A percentile compares a stretch with the other conserved stretches of the same genome.
Evolutionary conservation across 2,888 invertebrate species (phyloP).

Genomic region (Eremobia ochroleuca): DNA sequence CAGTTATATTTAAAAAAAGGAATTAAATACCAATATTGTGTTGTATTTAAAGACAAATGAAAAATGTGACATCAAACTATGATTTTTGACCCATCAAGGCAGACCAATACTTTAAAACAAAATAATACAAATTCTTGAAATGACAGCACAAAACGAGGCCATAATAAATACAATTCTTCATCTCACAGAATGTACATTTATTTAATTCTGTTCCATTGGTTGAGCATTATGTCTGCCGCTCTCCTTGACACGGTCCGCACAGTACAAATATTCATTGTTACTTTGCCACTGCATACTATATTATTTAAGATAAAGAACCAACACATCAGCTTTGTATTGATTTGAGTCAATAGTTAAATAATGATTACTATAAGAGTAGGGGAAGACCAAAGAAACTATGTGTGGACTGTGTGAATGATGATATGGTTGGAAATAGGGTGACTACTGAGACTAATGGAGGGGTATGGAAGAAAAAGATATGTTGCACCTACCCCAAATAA

Average conservation of each 20-base stretch:
- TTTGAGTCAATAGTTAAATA: neutral
- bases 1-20: too few species aligned
- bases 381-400: neutral
- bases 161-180: conserved; percentile 26
- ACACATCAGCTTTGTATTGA: conserved; percentile 25
- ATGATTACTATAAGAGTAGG: neutral
- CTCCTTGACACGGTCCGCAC: conserved; percentile 77
- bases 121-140: conserved; percentile 1
- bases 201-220: conserved; percentile 72
- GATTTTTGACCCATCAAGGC: neutral
- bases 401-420: neutral
- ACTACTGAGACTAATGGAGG: neutral
- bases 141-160: conserved; percentile 8
- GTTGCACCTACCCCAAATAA: neutral
- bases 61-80: neutral
- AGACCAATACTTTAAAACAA: neutral
- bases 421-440: neutral
- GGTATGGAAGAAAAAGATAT: neutral
- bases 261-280: conserved; percentile 62
- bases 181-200: conserved; percentile 55
- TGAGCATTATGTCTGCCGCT: conserved; percentile 72
- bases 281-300: conserved; percentile 29
- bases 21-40: neutral
- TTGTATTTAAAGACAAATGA: neutral
- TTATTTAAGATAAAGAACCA: conserved; percentile 47